phyloP scores from a whole-genome alignment of 2,888 invertebrate genomes.

The Aplocera efformata region DNA sequence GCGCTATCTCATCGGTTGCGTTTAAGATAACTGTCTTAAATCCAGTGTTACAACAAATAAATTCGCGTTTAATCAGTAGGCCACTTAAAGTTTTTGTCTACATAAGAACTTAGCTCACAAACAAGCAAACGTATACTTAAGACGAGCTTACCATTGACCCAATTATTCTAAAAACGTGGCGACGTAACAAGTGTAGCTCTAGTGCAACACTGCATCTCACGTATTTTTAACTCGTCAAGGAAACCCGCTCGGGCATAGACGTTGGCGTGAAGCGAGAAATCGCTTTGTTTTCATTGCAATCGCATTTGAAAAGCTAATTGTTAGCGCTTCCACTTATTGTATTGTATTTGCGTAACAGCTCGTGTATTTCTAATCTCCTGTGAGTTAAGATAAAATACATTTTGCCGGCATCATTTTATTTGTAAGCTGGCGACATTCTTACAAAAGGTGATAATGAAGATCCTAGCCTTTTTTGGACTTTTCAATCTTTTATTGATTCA shows the following conservation, averaged over 20 bases:
- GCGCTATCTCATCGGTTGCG: too few species aligned
- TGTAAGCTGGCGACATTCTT: too few species aligned
- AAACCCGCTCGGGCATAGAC: slow-evolving; percentile 15
- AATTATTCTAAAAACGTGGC: slow-evolving; percentile 37
- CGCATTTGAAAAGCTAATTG: slow-evolving; percentile 6
- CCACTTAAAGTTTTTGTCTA: too few species aligned
- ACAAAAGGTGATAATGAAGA: too few species aligned
- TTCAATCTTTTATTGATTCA: too few species aligned
- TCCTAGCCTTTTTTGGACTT: too few species aligned
- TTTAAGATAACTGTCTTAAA: too few species aligned
- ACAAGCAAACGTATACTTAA: not conserved
- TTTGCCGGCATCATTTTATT: too few species aligned
- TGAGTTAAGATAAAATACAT: slow-evolving; percentile 11
- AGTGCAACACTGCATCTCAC: slow-evolving; percentile 22
- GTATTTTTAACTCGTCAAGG: slow-evolving; percentile 22
- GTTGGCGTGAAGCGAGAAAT: slow-evolving; percentile 11
- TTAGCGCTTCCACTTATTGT: slow-evolving; percentile 11
- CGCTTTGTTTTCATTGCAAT: slow-evolving; percentile 9
- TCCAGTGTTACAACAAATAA: not conserved
- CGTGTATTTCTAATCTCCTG: slow-evolving; percentile 7
- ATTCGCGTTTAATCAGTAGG: not conserved
- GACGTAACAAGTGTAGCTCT: slow-evolving; percentile 6
- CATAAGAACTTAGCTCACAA: too few species aligned
- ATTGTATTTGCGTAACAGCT: slow-evolving; percentile 7
- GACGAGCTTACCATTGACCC: slow-evolving; percentile 35